These are phyloP conservation scores for Clarias batrachus DNA, from an alignment of 2,113 vertebrate species.

Conservation along the genomic window DNA sequence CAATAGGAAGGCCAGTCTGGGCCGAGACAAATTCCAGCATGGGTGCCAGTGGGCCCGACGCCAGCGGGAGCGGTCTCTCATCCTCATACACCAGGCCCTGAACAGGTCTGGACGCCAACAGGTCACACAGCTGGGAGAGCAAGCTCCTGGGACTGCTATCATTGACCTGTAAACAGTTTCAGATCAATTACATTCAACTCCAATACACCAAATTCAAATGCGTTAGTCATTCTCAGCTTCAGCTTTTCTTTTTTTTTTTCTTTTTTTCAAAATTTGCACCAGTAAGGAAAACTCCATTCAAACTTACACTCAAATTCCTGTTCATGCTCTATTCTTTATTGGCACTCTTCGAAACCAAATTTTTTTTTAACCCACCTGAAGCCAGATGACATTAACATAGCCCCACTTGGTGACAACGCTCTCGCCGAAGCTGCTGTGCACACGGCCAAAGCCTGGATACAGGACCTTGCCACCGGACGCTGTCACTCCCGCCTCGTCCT, in stretches of 20 bases:
- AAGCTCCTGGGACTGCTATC: conserved; percentile 91
- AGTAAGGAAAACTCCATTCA: neutral
- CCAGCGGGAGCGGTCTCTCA: conserved; percentile 75
- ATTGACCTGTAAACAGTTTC: conserved; percentile 78
- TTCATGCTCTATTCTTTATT: neutral
- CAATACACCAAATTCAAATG: neutral
- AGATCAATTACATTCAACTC: neutral
- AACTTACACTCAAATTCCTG: conserved; percentile 7
- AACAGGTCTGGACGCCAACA: conserved; percentile 87
- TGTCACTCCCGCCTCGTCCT: conserved; percentile 72
- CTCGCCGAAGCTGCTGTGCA: conserved; percentile 78
- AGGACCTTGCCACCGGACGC: conserved; percentile 78
- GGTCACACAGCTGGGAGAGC: conserved; percentile 90
- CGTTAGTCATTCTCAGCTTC: neutral
- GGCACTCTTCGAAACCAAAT: neutral
- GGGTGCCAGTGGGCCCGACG: conserved; percentile 83
- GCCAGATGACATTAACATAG: conserved; percentile 84
- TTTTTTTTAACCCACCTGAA: conserved; percentile 72
- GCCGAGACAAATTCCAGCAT: conserved; percentile 95
- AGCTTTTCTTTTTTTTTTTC: neutral
- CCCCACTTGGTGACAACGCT: conserved; percentile 81
- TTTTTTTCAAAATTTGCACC: neutral
- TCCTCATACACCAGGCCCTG: conserved; percentile 95
- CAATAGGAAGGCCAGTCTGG: conserved; percentile 91
- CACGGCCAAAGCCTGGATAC: conserved; percentile 82